A percentile compares a stretch with the other conserved stretches of the same genome.
These are phyloP conservation scores for Oryzias curvinotus DNA, from an alignment of 2,113 vertebrate genomes.

Conservation along the genomic window DNA sequence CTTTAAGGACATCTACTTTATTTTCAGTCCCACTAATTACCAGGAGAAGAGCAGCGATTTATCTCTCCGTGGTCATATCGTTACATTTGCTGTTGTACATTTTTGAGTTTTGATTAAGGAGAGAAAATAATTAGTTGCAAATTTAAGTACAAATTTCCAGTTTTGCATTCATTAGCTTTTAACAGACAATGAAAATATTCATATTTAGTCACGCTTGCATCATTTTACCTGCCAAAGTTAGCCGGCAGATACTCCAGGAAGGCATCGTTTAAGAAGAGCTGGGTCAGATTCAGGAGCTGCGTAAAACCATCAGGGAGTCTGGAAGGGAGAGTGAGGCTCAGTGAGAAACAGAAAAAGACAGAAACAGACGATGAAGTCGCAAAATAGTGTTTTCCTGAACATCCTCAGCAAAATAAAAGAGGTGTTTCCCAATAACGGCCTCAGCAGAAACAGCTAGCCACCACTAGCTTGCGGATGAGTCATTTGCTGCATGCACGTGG, in stretches of 20 bases:
- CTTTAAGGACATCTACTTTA: no score
- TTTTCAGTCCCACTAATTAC: no score
- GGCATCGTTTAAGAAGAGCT: conserved; percentile 99
- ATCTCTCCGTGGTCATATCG: no score
- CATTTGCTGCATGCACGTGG: conserved; percentile 24
- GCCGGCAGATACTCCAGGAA: conserved; percentile 98
- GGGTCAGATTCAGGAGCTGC: conserved; percentile 97
- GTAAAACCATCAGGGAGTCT: conserved; percentile 99
- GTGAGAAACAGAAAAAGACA: conserved; percentile 2
- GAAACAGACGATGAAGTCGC: not conserved
- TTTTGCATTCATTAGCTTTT: no score
- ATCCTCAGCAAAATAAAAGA: conserved; percentile 26
- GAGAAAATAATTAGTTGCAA: no score
- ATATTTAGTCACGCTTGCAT: conserved; percentile 10
- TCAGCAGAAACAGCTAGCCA: conserved; percentile 25
- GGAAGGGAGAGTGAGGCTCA: conserved; percentile 35
- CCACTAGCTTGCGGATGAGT: conserved; percentile 44
- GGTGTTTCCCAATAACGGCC: conserved; percentile 34
- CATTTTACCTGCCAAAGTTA: conserved; percentile 97
- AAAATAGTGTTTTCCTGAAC: conserved; percentile 13
- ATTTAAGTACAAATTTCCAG: no score
- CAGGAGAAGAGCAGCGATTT: no score
- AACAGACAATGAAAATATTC: no score
- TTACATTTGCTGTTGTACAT: no score
- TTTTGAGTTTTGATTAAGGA: no score